Conservation (phyloP, 53 echinoderm and acorn worm genomes). For the Zoroaster sp. region DNA sequence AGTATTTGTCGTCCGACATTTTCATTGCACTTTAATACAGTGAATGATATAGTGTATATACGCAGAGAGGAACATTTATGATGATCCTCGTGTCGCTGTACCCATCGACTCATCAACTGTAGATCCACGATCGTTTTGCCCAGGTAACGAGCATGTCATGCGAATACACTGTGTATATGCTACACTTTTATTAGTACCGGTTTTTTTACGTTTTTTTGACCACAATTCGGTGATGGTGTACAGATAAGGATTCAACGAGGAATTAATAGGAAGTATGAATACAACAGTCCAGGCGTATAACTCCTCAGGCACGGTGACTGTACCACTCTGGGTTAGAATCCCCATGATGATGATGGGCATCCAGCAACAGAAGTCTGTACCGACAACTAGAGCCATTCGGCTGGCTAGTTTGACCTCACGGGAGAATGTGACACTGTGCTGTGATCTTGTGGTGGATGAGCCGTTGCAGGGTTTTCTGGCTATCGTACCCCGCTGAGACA, state of each 20-base stretch:
- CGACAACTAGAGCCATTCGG: slow-evolving; percentile 64
- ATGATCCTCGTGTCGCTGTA: too few relatives aligned
- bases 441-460: background rate
- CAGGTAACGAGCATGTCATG: slow-evolving; percentile 1
- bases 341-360: slow-evolving; percentile 80
- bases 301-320: slow-evolving; percentile 49
- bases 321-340: slow-evolving; percentile 49
- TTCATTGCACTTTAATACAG: too few relatives aligned
- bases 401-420: slow-evolving; percentile 57
- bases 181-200: background rate
- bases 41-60: too few relatives aligned
- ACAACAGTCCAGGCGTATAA: slow-evolving; percentile 73
- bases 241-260: slow-evolving; percentile 69
- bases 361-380: slow-evolving; percentile 75
- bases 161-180: background rate
- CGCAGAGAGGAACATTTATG: too few relatives aligned
- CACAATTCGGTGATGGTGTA: slow-evolving; percentile 54
- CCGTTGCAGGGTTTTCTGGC: slow-evolving; percentile 14
- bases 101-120: too few relatives aligned
- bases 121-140: background rate
- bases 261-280: slow-evolving; percentile 73
- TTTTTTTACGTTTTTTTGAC: background rate
- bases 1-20: too few relatives aligned
- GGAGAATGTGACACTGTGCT: slow-evolving; percentile 3
- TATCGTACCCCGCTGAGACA: background rate